Evolutionary conservation across 2,113 vertebrate species (phyloP), one percentile per base, ranked within the genome.

Genomic region (Phylloscopus trochilus): DNA sequence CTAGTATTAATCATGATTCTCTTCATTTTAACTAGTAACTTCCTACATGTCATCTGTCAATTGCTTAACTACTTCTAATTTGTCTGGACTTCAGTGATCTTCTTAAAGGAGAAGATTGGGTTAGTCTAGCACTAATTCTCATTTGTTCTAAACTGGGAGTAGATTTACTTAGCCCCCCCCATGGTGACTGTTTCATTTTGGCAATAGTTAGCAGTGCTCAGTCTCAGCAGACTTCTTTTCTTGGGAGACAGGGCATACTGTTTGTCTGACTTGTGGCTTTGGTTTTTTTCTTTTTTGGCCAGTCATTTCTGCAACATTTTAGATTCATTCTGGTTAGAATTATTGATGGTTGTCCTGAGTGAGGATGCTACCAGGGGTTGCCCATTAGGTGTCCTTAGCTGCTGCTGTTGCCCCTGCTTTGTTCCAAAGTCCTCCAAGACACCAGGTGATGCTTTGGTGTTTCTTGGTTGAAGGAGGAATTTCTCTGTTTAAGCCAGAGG

Each of bases 101-200:
- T 92, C 95, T 97, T 94, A 97, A 62, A 96, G 88, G 91, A 94
- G 59, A 90, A 90, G 94, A 95, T 90, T 86, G 92, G 35, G 94
- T 94, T 92, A 86, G 95, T 95, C 92, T 90, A 92, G 72, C 86
- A 81, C 90, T 95, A 95, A 94, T 90, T 96, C 90, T 86, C 22
- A 70, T 94, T 96, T 95, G 73, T 94, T 92, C 91, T 96, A 95
- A 91, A 87, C 56, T 60, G 39, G 94, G 83, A 89, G 20, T 83
- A 96, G 95, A 89, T 93, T 87, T 94, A 56, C 56, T 80, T 87
- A n/a, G 41, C 24, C 21, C 94, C 94, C 94, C 69, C 62, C 20
- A 16, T 64, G 44, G 60, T 26, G 76, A 60, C 68, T 67, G 52
- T 70, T 89, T 90, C 14, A 9, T 94, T 94, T 81, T 92, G 60